Percentiles rank a stretch among this genome's conserved stretches.
Evolutionary conservation across 2,797 vertebrate genomes (phyloP).

Genomic region (Gadopsis bispinosus): DNA sequence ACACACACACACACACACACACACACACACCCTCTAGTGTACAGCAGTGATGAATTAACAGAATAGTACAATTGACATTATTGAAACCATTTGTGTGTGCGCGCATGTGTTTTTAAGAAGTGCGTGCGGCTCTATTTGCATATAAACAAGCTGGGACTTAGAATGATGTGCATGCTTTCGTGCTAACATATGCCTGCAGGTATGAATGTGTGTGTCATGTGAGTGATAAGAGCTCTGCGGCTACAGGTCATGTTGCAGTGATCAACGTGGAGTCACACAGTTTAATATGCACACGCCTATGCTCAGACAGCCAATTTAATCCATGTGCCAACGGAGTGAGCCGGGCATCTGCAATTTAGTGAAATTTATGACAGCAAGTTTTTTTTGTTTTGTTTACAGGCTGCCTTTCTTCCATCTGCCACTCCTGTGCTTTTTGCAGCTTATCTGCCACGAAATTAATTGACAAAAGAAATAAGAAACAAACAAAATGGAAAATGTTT

Average conservation of each 20-base stretch:
- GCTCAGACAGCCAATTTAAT: conserved; percentile 39
- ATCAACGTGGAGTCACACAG: conserved; percentile 61
- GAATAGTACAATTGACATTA: conserved; percentile 70
- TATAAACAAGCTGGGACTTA: conserved; percentile 33
- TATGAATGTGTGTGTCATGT: conserved; percentile 34
- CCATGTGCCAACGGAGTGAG: conserved; percentile 26
- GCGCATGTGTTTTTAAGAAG: not conserved
- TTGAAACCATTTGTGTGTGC: conserved; percentile 33
- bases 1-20: not conserved
- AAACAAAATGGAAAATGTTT: conserved; percentile 18
- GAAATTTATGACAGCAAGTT: conserved; percentile 54
- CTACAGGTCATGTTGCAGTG: conserved; percentile 41
- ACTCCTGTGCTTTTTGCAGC: not conserved
- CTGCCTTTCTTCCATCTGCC: conserved; percentile 47
- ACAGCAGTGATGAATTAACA: conserved; percentile 76
- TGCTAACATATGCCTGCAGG: not conserved
- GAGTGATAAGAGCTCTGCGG: conserved; percentile 26
- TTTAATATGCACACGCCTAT: conserved; percentile 68
- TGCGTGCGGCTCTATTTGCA: conserved; percentile 37
- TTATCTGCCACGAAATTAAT: conserved; percentile 17
- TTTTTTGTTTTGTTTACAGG: conserved; percentile 30
- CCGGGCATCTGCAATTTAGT: conserved; percentile 65
- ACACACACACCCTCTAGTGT: conserved; percentile 50
- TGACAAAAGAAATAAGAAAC: not conserved
- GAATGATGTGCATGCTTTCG: conserved; percentile 21